Percentiles rank a stretch among this genome's conserved stretches.
Conservation (phyloP, 2,888 invertebrate species). For the Aporophyla lueneburgensis region DNA sequence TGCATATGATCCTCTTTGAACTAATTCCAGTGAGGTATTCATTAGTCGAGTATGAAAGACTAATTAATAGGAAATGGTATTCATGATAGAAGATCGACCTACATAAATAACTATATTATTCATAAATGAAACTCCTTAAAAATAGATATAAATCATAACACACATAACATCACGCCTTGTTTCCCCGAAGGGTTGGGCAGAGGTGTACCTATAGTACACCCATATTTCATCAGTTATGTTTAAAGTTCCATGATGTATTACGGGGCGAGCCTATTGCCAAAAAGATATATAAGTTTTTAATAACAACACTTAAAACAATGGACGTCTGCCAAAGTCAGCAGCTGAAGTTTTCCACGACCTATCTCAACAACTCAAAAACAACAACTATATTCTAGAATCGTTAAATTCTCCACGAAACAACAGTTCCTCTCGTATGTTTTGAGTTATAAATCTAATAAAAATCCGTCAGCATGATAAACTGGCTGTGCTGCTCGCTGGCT, state of each 20-base stretch:
- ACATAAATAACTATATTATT: neutral
- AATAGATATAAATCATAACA: neutral
- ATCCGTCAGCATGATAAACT: slow-evolving; percentile 56
- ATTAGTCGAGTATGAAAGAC: slow-evolving; percentile 20
- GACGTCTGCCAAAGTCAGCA: slow-evolving; percentile 28
- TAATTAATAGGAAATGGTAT: slow-evolving; percentile 38
- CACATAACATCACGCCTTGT: no score
- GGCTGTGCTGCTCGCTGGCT: slow-evolving; percentile 44
- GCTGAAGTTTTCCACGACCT: slow-evolving; percentile 20
- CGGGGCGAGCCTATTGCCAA: no score
- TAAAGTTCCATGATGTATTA: no score
- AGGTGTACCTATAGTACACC: no score
- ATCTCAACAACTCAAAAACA: slow-evolving; percentile 5
- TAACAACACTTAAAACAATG: neutral
- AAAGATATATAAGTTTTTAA: neutral
- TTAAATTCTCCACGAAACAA: slow-evolving; percentile 20
- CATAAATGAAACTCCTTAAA: neutral
- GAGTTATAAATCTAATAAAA: slow-evolving; percentile 63
- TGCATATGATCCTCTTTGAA: slow-evolving; percentile 30
- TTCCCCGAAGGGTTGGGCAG: no score
- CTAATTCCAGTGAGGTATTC: slow-evolving; percentile 31
- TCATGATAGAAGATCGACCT: neutral
- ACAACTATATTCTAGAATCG: slow-evolving; percentile 17
- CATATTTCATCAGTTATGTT: no score
- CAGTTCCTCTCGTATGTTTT: slow-evolving; percentile 31